These are phyloP conservation scores for Tubiluchus corallicola DNA, from an alignment of 2,888 invertebrate species.

Conservation along the genomic window DNA sequence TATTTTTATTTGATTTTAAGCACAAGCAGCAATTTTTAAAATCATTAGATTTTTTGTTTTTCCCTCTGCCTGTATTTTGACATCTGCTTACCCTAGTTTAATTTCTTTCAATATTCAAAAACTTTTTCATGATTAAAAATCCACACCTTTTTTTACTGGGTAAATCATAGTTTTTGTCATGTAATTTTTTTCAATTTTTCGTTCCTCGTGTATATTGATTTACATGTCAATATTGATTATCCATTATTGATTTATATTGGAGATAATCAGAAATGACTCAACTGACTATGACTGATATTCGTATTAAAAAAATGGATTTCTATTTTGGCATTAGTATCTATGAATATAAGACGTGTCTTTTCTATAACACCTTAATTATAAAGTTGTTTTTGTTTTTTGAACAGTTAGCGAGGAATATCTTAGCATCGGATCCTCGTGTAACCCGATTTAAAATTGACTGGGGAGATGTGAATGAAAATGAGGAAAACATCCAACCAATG, in stretches of 20 bases:
- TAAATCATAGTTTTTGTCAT: background rate
- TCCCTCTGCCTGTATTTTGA: no score
- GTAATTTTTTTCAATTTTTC: background rate
- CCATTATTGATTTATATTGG: conserved; percentile 15
- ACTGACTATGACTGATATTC: background rate
- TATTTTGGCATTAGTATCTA: no score
- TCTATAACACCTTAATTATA: background rate
- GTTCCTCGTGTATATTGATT: background rate
- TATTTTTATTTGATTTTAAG: no score
- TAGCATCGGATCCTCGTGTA: conserved; percentile 77
- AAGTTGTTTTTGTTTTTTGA: conserved; percentile 9
- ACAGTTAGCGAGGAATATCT: conserved; percentile 51
- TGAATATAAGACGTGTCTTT: no score
- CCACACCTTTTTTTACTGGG: background rate
- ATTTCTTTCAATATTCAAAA: no score
- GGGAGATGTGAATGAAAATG: conserved; percentile 35
- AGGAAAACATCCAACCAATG: conserved; percentile 7
- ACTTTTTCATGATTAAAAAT: no score
- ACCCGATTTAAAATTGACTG: conserved; percentile 94
- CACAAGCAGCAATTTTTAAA: no score
- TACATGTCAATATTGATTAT: conserved; percentile 12
- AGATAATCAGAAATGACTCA: background rate
- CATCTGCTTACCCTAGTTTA: no score
- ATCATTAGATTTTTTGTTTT: no score
- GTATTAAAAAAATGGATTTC: background rate